Evolutionary conservation across 2,888 invertebrate genomes (phyloP), one percentile per base, ranked within the genome.

Genomic region (Dolomedes plantarius): DNA sequence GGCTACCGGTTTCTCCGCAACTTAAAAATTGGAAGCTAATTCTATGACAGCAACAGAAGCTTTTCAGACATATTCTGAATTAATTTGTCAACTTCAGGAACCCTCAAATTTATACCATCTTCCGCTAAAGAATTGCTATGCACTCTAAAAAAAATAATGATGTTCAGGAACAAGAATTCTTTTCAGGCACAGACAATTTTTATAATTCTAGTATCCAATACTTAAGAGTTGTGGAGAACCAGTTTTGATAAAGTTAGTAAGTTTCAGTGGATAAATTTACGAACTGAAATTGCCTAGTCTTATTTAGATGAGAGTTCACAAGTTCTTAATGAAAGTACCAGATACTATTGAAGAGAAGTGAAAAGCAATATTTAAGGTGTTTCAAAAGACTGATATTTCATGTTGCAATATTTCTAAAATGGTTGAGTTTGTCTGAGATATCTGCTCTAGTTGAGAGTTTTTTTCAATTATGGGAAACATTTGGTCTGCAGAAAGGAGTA

Each of bases 251-350:
- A 7, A n/a, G n/a, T n/a, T n/a, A n/a, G n/a, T n/a, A n/a, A n/a
- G n/a, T n/a, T n/a, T n/a, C n/a, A n/a, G n/a, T n/a, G n/a, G n/a
- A n/a, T n/a, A n/a, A n/a, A n/a, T n/a, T n/a, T n/a, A n/a, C n/a
- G n/a, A n/a, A n/a, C 62, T 62, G 62, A 62, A 62, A 62, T 62
- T 62, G 62, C 62, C 62, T 62, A 62, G 62, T 62, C 62, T 62
- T 19, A 62, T 62, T 7, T 62, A 62, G 62, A 62, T 62, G 62
- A 62, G 62, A 62, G 62, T 62, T 62, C 19, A n/a, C n/a, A 62
- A 62, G 62, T 62, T 62, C n/a, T 62, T 62, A 62, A 62, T n/a
- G 62, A 62, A 62, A 62, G 65, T 65, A 65, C 65, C 65, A 65
- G 27, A 29, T 16, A 23, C 27, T 6, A 65, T 65, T 56, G 28